A percentile compares a stretch with the other conserved stretches of the same genome.
These are phyloP conservation scores for Dynastes grantii DNA, from an alignment of 2,888 invertebrate genomes.

Conservation along the genomic window DNA sequence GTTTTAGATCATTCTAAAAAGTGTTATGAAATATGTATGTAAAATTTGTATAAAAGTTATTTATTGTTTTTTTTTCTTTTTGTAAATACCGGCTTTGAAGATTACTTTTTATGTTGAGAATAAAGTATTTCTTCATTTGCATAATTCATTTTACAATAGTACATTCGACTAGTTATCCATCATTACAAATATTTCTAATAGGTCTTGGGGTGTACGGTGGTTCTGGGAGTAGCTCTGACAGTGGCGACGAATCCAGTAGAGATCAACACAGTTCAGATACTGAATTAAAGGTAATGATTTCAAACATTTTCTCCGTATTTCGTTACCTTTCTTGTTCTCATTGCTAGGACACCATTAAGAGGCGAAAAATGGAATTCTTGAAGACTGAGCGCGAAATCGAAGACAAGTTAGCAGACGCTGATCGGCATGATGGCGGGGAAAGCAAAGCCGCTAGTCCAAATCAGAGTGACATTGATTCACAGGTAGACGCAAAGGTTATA, in stretches of 20 bases:
- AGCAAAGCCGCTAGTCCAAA: conserved; percentile 68
- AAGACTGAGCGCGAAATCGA: conserved; percentile 86
- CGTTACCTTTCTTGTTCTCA: conserved; percentile 1
- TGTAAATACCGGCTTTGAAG: neutral
- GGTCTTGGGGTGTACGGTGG: conserved; percentile 90
- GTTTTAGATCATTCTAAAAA: neutral
- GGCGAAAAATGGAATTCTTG: conserved; percentile 78
- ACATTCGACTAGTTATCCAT: neutral
- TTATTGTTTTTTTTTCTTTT: neutral
- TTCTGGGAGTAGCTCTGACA: conserved; percentile 75
- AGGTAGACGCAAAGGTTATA: conserved; percentile 67
- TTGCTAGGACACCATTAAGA: conserved; percentile 72
- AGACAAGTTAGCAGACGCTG: conserved; percentile 78
- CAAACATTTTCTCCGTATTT: neutral
- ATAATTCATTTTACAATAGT: neutral
- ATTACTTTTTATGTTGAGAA: neutral
- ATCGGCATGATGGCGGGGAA: conserved; percentile 71
- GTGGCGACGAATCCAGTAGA: conserved; percentile 68
- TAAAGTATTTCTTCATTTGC: conserved; percentile 6
- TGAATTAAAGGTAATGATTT: conserved; percentile 78
- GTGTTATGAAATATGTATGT: neutral
- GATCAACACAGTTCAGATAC: conserved; percentile 76
- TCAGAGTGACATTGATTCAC: conserved; percentile 69
- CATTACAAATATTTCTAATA: conserved; percentile 63
- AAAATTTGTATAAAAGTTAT: too few species aligned